These are phyloP conservation scores for Stenodera caucasica DNA, from an alignment of 2,888 invertebrate genomes.

Conservation along the genomic window DNA sequence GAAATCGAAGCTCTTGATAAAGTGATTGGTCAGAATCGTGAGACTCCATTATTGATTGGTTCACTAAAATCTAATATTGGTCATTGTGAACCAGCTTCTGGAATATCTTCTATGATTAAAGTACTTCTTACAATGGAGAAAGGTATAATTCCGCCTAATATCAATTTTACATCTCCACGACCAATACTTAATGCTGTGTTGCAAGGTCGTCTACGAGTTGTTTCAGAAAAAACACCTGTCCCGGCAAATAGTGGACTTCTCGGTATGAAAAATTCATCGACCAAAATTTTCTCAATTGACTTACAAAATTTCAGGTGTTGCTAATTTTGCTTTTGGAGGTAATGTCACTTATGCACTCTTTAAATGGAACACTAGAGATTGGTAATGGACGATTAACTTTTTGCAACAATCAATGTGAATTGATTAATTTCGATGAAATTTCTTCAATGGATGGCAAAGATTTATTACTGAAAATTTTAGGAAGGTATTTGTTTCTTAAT, in stretches of 20 bases:
- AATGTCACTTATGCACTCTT: constrained; percentile 42
- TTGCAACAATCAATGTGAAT: neutral
- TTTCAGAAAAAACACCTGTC: neutral
- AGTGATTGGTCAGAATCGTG: constrained; percentile 73
- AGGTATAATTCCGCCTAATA: constrained; percentile 80
- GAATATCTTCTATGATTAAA: constrained; percentile 75
- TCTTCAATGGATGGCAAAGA: neutral
- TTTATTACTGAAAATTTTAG: constrained; percentile 7
- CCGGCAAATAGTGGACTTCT: neutral
- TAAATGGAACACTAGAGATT: constrained; percentile 58
- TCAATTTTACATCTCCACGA: constrained; percentile 64
- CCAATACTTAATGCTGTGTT: constrained; percentile 63
- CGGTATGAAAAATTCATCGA: neutral
- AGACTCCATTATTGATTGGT: constrained; percentile 73
- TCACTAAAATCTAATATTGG: constrained; percentile 94
- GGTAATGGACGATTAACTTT: neutral
- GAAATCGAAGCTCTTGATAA: constrained; percentile 82
- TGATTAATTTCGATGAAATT: neutral
- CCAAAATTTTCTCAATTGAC: neutral
- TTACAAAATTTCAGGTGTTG: constrained; percentile 9
- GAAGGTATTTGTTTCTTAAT: constrained; percentile 7
- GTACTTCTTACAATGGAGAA: constrained; percentile 75
- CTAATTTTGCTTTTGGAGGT: constrained; percentile 21
- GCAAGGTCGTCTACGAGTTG: constrained; percentile 31
- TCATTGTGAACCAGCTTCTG: constrained; percentile 85